Percentiles rank a stretch among this genome's conserved stretches.
Evolutionary conservation across 2,888 invertebrate genomes (phyloP).

Genomic region (Tridacna gigas): DNA sequence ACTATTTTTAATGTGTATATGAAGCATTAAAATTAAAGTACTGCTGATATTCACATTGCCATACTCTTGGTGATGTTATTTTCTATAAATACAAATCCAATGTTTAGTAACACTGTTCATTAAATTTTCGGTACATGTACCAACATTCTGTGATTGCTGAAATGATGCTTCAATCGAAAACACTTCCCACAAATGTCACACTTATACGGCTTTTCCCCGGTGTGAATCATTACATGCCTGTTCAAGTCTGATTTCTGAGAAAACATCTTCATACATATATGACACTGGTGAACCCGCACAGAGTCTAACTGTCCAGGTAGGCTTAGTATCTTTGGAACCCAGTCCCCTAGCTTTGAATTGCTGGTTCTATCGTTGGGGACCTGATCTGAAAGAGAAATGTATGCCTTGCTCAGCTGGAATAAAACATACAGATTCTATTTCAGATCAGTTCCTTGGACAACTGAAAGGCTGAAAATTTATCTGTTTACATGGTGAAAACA

Average conservation of each 20-base stretch:
- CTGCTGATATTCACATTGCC: no score
- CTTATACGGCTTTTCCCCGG: conserved; percentile 21
- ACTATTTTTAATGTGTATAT: no score
- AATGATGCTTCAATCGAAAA: conserved; percentile 15
- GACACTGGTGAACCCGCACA: neutral
- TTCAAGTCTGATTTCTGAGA: neutral
- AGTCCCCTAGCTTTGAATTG: neutral
- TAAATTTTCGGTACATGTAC: neutral
- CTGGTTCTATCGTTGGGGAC: neutral
- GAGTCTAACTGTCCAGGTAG: neutral
- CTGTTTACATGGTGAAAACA: no score
- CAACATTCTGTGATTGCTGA: neutral
- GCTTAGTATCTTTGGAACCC: neutral
- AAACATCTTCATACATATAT: conserved; percentile 7
- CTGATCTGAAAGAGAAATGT: conserved; percentile 3
- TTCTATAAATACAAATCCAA: no score
- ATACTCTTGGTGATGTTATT: no score
- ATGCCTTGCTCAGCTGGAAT: neutral
- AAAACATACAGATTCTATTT: neutral
- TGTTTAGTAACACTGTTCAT: neutral
- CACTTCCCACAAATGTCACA: conserved; percentile 24
- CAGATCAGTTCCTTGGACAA: neutral
- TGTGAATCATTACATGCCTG: conserved; percentile 8
- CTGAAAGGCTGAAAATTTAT: neutral
- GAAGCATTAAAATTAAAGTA: no score